Evolutionary conservation across 2,113 vertebrate species (phyloP), one percentile per base, ranked within the genome.

Genomic region (Andinoacara biseriatus): DNA sequence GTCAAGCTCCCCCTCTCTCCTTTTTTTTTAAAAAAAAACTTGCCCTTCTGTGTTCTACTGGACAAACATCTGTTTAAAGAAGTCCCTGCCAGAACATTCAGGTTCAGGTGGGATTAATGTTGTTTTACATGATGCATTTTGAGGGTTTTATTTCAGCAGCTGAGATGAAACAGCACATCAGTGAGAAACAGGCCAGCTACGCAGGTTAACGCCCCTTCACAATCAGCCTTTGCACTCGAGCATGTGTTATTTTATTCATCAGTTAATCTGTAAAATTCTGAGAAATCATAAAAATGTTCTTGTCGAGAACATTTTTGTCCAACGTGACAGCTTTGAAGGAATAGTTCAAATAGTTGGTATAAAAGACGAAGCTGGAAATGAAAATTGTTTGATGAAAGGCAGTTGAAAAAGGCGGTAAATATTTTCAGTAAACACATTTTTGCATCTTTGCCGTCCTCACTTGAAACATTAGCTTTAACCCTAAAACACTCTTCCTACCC

Each of bases 11-110:
- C 46, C 46, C 15, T 24, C 38, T 57, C 58, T 62, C 33, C 13
- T 26, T 77, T 29, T 31, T 67, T 14, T 67, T 67, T 4, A n/a
- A n/a, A n/a, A n/a, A n/a, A n/a, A n/a, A 49, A 74, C 79, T 77
- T 58, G 76, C 65, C 62, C 49, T 74, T 52, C n/a, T 76, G 82
- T 56, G 65, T 62, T 79, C 65, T 67, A 54, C 13, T 76, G 56
- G 29, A 62, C 56, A 65, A 74, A 61, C 13, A 61, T 57, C 46
- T 61, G 60, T 56, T 80, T 75, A 40, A 38, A 81, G 58, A 76
- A 52, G 9, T 38, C 38, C 56, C 60, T 49, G 26, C 69, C 67
- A 31, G 54, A 77, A 46, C 38, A 81, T 59, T 29, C 26, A 52
- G 26, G 67, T 54, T 54, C 26, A 72, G 43, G 67, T 54, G 6